These are phyloP conservation scores for Numenius arquata DNA, from an alignment of 2,113 vertebrate species.

Conservation along the genomic window DNA sequence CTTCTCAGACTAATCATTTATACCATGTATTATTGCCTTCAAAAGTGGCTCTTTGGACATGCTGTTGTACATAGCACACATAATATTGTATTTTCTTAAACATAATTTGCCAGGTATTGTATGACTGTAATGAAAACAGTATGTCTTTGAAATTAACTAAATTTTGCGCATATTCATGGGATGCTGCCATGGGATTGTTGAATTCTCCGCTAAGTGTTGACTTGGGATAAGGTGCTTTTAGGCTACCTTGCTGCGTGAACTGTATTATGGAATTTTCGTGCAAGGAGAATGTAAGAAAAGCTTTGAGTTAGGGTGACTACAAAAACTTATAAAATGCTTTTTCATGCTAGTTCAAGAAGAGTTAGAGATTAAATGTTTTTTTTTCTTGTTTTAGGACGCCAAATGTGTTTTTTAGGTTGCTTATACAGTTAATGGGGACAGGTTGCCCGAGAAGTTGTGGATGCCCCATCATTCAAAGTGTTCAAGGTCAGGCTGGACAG, in stretches of 20 bases:
- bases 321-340: background rate
- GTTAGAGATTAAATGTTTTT: background rate
- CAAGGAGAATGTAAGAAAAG: background rate
- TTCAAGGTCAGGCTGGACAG: rapidly evolving
- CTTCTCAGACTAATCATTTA: background rate
- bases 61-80: background rate
- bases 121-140: background rate
- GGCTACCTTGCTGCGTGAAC: background rate
- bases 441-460: background rate
- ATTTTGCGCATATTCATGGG: background rate
- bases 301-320: background rate
- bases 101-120: background rate
- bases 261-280: background rate
- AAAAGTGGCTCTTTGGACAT: background rate
- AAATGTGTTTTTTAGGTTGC: background rate
- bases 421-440: background rate
- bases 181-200: background rate
- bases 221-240: background rate
- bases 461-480: background rate
- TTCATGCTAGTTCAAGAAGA: background rate
- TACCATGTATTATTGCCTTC: background rate
- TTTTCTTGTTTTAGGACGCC: background rate
- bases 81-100: background rate
- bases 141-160: background rate
- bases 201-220: background rate